These are phyloP conservation scores for Diprion similis DNA, from an alignment of 1,140 invertebrate genomes.

Conservation along the genomic window DNA sequence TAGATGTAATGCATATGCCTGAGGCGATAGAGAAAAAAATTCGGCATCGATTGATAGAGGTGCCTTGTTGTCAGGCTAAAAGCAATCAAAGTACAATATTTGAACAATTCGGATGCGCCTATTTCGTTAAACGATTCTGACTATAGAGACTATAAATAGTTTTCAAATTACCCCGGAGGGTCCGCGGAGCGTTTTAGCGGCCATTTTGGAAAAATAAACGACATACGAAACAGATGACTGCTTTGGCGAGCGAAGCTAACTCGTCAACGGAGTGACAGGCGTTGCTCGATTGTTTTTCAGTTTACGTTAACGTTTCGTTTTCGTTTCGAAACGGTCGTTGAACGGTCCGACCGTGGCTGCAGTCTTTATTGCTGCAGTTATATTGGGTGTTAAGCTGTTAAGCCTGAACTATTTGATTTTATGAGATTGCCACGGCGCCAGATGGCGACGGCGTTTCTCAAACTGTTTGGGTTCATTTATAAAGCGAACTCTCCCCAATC, in stretches of 20 bases:
- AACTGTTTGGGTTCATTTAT: slow-evolving; percentile 22
- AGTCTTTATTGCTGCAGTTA: slow-evolving; percentile 46
- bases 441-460: slow-evolving; percentile 17
- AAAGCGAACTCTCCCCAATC: neutral
- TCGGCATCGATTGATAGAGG: neutral
- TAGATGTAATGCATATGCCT: too few relatives aligned
- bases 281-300: slow-evolving; percentile 57
- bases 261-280: slow-evolving; percentile 55
- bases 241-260: slow-evolving; percentile 43
- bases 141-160: slow-evolving; percentile 51
- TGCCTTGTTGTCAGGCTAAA: neutral
- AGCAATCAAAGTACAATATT: neutral
- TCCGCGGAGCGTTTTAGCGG: slow-evolving; percentile 53
- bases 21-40: too few relatives aligned
- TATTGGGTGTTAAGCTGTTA: slow-evolving; percentile 47
- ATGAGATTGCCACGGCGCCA: slow-evolving; percentile 38
- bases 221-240: slow-evolving; percentile 54
- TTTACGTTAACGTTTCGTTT: slow-evolving; percentile 56
- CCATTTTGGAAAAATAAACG: slow-evolving; percentile 59
- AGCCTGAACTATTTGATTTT: slow-evolving; percentile 52
- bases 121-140: slow-evolving; percentile 33
- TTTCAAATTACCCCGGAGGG: slow-evolving; percentile 50
- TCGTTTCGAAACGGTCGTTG: slow-evolving; percentile 55
- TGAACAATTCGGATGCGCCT: slow-evolving; percentile 10
- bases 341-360: slow-evolving; percentile 40